These are phyloP conservation scores for Troides helena DNA, from an alignment of 2,888 invertebrate species.

Conservation along the genomic window DNA sequence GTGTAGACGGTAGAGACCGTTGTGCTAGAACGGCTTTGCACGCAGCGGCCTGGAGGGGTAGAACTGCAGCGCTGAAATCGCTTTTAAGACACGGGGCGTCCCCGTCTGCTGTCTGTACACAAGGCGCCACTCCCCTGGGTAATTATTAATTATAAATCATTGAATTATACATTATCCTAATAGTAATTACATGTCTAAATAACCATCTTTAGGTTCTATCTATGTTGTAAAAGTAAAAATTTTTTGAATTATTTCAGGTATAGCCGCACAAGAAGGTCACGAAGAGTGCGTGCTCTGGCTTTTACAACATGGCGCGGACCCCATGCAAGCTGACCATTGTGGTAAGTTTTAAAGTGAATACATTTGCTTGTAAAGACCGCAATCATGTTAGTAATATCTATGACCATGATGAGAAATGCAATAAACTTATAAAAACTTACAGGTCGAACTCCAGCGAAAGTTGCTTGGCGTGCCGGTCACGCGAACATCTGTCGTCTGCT, in stretches of 20 bases:
- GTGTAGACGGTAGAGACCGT: conserved; percentile 92
- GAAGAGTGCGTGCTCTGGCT: conserved; percentile 93
- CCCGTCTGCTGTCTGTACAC: conserved; percentile 95
- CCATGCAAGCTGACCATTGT: conserved; percentile 91
- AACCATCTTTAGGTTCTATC: too few species aligned
- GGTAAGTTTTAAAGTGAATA: conserved; percentile 60
- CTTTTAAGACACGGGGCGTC: conserved; percentile 89
- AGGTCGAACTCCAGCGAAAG: conserved; percentile 89
- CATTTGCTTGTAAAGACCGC: not conserved
- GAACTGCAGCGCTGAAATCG: conserved; percentile 89
- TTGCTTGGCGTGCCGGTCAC: conserved; percentile 95
- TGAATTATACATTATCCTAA: too few species aligned
- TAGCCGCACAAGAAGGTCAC: conserved; percentile 97
- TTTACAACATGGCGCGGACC: conserved; percentile 91
- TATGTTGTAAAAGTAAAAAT: too few species aligned
- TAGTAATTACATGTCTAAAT: too few species aligned
- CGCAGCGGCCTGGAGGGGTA: conserved; percentile 98
- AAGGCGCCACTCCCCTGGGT: conserved; percentile 96
- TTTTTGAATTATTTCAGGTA: conserved; percentile 77
- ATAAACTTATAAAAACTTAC: not conserved
- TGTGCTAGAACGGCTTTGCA: conserved; percentile 94
- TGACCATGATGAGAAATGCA: not conserved
- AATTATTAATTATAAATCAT: conserved; percentile 22
- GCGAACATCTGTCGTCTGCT: conserved; percentile 89
- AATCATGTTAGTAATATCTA: not conserved